phyloP scores from a whole-genome alignment of 2,113 vertebrate species.

The Thalassarche chlororhynchos region DNA sequence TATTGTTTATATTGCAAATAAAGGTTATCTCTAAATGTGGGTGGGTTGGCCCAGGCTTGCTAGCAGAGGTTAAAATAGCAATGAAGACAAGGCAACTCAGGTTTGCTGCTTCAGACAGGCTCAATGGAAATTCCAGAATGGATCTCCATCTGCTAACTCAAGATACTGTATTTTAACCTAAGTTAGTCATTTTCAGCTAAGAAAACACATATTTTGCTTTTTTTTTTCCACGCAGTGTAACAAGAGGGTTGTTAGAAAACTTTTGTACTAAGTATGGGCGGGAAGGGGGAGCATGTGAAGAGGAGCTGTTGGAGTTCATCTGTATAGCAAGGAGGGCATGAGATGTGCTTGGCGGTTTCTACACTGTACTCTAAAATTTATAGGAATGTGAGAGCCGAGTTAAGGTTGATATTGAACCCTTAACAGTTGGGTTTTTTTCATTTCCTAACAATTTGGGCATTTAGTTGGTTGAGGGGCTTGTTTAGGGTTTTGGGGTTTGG shows the following conservation, averaged over 20 bases:
- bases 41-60: conserved; percentile 9
- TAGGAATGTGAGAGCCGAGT: background rate
- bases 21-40: background rate
- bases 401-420: background rate
- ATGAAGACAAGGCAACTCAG: background rate
- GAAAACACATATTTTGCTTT: background rate
- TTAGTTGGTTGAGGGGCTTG: background rate
- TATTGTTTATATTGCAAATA: conserved; percentile 41
- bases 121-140: background rate
- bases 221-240: background rate
- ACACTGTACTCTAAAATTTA: background rate
- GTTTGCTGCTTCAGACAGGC: background rate
- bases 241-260: background rate
- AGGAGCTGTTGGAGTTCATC: background rate
- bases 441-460: background rate
- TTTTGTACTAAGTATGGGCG: background rate
- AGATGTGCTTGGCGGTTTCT: background rate
- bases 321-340: background rate
- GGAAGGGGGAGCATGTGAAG: background rate
- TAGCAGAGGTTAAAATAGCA: conserved; percentile 3
- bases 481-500: background rate
- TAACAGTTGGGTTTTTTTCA: accelerated
- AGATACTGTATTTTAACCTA: background rate
- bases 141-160: background rate
- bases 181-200: background rate